Evolutionary conservation across 2,113 vertebrate genomes (phyloP).

Genomic region (Zosterops hypoxanthus): DNA sequence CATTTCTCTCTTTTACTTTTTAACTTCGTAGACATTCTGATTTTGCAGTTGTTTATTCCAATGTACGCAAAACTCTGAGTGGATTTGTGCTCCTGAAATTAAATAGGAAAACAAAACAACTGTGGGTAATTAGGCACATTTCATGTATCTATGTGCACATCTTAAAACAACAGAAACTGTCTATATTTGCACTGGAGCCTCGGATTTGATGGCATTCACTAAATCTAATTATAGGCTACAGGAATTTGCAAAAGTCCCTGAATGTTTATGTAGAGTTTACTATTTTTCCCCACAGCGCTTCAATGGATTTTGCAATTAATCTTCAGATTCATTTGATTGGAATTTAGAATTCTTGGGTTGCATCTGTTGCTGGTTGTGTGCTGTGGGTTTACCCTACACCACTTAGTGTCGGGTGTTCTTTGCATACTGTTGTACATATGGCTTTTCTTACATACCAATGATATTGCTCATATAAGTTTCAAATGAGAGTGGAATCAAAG

Average conservation of each 20-base stretch:
- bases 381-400: neutral
- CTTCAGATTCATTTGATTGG: constrained; percentile 40
- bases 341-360: constrained; percentile 20
- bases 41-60: constrained; percentile 41
- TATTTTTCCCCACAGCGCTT: neutral
- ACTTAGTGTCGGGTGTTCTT: neutral
- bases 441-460: neutral
- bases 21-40: neutral
- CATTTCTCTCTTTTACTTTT: neutral
- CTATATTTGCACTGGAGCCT: neutral
- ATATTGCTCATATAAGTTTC: constrained; percentile 41
- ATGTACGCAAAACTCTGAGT: constrained; percentile 1
- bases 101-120: constrained; percentile 32
- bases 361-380: neutral
- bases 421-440: neutral
- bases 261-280: neutral
- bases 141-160: constrained; percentile 21
- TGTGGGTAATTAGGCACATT: constrained; percentile 40
- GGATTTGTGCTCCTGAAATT: constrained; percentile 53
- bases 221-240: constrained; percentile 24
- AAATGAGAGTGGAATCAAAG: constrained; percentile 65
- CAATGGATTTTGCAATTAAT: constrained; percentile 59
- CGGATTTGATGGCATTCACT: neutral
- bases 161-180: constrained; percentile 41
- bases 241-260: neutral